A percentile compares a stretch with the other conserved stretches of the same genome.
These are phyloP conservation scores for Esox lucius DNA, from an alignment of 2,797 vertebrate genomes.

Conservation along the genomic window DNA sequence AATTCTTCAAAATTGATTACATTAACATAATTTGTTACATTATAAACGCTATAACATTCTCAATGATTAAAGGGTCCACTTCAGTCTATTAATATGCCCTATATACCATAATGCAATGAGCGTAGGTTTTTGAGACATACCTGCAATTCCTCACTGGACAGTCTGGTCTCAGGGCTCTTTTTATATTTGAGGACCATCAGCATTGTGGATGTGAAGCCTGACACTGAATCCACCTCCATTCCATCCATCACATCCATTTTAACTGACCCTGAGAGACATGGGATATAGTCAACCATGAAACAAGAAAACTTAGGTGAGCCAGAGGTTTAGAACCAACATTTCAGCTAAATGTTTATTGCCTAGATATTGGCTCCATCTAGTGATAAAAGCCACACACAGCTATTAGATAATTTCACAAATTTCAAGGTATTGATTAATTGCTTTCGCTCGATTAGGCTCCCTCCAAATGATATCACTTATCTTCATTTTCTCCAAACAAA, in stretches of 20 bases:
- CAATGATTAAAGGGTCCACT: background rate
- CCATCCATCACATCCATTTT: slow-evolving; percentile 63
- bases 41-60: too few species aligned
- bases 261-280: slow-evolving; percentile 30
- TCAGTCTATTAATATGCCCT: background rate
- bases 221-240: slow-evolving; percentile 66
- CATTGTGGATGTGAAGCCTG: slow-evolving; percentile 64
- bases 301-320: background rate
- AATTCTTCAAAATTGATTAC: too few species aligned
- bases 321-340: background rate
- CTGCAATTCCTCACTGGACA: slow-evolving; percentile 88
- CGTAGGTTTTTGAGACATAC: slow-evolving; percentile 57
- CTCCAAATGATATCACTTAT: background rate
- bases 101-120: background rate
- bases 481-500: background rate
- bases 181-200: slow-evolving; percentile 81
- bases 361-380: slow-evolving; percentile 67
- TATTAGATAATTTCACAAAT: background rate
- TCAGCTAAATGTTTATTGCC: slow-evolving; percentile 26
- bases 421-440: background rate
- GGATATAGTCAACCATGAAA: slow-evolving; percentile 8
- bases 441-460: background rate
- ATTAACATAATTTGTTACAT: too few species aligned
- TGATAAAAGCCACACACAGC: slow-evolving; percentile 37
- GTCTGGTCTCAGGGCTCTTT: slow-evolving; percentile 84